A percentile compares a stretch with the other conserved stretches of the same genome.
Evolutionary conservation across 2,888 invertebrate genomes (phyloP).

Genomic region (Tethea ocularis): DNA sequence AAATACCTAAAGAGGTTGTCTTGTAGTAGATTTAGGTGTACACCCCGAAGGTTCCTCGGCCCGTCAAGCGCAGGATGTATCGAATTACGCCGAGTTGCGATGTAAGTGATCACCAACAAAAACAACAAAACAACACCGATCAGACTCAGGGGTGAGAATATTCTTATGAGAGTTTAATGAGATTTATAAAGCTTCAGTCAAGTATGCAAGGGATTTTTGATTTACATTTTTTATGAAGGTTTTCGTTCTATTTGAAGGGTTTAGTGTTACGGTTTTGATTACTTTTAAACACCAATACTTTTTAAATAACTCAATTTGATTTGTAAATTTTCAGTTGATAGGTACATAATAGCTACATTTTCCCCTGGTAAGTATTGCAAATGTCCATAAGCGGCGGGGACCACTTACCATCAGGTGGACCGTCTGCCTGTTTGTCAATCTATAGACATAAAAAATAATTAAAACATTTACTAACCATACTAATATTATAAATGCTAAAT

Average conservation of each 20-base stretch:
- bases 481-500: too few species aligned
- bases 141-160: slow-evolving; percentile 71
- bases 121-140: slow-evolving; percentile 60
- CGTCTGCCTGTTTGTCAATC: too few species aligned
- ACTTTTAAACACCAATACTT: too few species aligned
- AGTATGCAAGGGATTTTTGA: slow-evolving; percentile 52
- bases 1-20: not conserved
- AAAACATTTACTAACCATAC: too few species aligned
- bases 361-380: too few species aligned
- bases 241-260: slow-evolving; percentile 14
- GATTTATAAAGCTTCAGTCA: slow-evolving; percentile 78
- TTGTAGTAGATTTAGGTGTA: not conserved
- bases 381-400: too few species aligned
- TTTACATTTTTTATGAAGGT: slow-evolving; percentile 19
- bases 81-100: slow-evolving; percentile 73
- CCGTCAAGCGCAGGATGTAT: slow-evolving; percentile 78
- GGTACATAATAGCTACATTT: too few species aligned
- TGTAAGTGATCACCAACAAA: slow-evolving; percentile 78
- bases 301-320: too few species aligned
- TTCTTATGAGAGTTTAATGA: slow-evolving; percentile 68
- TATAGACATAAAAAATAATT: too few species aligned
- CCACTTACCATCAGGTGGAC: too few species aligned
- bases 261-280: not conserved
- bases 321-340: too few species aligned
- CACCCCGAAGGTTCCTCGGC: slow-evolving; percentile 23